Evolutionary conservation across 2,888 invertebrate genomes (phyloP), one percentile per base, ranked within the genome.

Genomic region (Leucozona laternaria): DNA sequence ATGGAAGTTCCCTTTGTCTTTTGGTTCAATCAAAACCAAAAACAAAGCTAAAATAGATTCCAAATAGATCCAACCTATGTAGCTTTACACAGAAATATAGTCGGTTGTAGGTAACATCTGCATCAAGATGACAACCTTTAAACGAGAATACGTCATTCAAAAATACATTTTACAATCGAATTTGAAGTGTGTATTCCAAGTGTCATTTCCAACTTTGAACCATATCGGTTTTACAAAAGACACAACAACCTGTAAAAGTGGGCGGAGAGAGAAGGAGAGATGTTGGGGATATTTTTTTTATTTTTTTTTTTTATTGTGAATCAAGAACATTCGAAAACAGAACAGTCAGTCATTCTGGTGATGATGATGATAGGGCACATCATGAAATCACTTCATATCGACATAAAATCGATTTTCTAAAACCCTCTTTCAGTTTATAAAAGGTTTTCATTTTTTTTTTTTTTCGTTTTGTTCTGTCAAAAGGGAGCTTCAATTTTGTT

Each of bases 331-430:
- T 45, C 64, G 17, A 43, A 25, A 45, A 45, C 28, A 64, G 64
- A 45, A 28, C 25, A 43, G 43, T 45, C 70, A 76, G 62, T 57
- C 57, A 72, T 72, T 31, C 68, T 71, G 53, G 40, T 57, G 62
- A 17, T 48, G 75, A 55, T 45, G 72, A 68, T 68, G 79, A 85
- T 81, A 80, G 43, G 64, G 40, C 77, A 85, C 64, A 66, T 28
- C 64, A 66, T 28, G 17, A 28, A 34, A 15, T 3, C 40, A 28
- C 78, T 78, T 77, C 66, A 68, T 58, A 78, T 48, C 34, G 82
- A 78, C 72, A 71, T 48, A 66, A 84, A 84, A 84, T 84, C 84
- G 79, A 84, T 84, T 57, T 34, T n/a, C 1, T n/a, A 53, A 53
- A 40, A 55, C 28, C 34, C 22, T 68, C 20, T 37, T 37, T 34